These are phyloP conservation scores for Tricholaema leucomelas DNA, from an alignment of 2,113 vertebrate species.

Conservation along the genomic window DNA sequence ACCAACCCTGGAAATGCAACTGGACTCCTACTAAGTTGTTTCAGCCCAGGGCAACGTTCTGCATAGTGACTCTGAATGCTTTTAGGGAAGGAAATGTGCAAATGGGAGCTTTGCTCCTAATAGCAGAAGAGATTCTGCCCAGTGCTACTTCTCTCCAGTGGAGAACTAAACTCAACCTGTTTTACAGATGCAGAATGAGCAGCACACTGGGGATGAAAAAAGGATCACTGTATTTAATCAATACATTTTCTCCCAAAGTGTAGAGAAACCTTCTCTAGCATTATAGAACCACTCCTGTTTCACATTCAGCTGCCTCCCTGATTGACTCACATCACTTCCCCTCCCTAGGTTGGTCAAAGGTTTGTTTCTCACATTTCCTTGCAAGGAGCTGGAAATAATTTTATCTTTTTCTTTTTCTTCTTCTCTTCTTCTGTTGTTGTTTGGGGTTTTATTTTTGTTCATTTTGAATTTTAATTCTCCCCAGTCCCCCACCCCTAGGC, in stretches of 20 bases:
- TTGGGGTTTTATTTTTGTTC: too few relatives aligned
- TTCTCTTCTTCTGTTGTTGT: too few relatives aligned
- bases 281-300: neutral
- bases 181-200: neutral
- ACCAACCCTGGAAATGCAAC: neutral
- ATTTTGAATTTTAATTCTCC: too few relatives aligned
- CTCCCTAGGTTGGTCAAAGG: neutral
- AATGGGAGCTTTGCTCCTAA: neutral
- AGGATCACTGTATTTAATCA: neutral
- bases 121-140: neutral
- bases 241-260: neutral
- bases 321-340: neutral
- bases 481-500: too few relatives aligned
- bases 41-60: neutral
- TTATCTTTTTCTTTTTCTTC: neutral
- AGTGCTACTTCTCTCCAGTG: neutral
- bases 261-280: too few relatives aligned
- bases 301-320: neutral
- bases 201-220: neutral
- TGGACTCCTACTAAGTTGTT: neutral
- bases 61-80: neutral
- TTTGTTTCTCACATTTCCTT: neutral
- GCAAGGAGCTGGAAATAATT: neutral
- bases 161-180: neutral
- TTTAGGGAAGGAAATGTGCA: neutral